Evolutionary conservation across 2,113 vertebrate genomes (phyloP), one percentile per base, ranked within the genome.

Genomic region (Vulpes lagopus): DNA sequence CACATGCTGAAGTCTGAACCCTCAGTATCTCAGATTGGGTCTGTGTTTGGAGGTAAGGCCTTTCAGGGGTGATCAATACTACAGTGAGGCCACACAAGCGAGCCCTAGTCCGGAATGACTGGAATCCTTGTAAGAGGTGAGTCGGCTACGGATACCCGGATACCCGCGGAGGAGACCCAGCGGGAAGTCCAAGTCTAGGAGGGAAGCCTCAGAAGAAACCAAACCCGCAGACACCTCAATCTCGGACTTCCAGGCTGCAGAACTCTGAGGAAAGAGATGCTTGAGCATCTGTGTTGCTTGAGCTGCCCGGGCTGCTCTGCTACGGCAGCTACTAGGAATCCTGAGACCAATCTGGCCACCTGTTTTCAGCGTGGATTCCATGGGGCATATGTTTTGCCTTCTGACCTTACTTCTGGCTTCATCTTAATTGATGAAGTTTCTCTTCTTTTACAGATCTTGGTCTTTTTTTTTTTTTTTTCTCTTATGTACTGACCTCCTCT

Each of bases 361-460:
- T 16, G n/a, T 32, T 69, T 87, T 80, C n/a, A 38, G 88, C 14
- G 59, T 35, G 38, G 35, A 12, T 30, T 43, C 43, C 43, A 32
- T 17, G 35, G 59, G 30, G 60, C 7, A 69, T 2, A 27, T 9
- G 32, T 23, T 81, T 73, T 83, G 60, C 51, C 22, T 81, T 60
- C 76, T 80, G 35, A 69, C 25, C 32, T 90, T 88, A 43, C 55
- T 73, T 23, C 43, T 38, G 59, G 73, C n/a, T 94, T 97, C 38
- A 25, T 32, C 16, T 49, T 62, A 89, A 65, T 22, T 78, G 83
- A 35, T 27, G 15, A 78, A 32, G 8, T 95, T 90, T 79, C 32
- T 69, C 65, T 94, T 87, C 83, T 57, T 74, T 92, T 91, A 69
- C 6, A 60, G 65, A 78, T 79, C 53, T 74, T 88, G 64, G 55